Evolutionary conservation across 2,113 vertebrate genomes (phyloP), one percentile per base, ranked within the genome.

Genomic region (Hemibagrus wyckioides): DNA sequence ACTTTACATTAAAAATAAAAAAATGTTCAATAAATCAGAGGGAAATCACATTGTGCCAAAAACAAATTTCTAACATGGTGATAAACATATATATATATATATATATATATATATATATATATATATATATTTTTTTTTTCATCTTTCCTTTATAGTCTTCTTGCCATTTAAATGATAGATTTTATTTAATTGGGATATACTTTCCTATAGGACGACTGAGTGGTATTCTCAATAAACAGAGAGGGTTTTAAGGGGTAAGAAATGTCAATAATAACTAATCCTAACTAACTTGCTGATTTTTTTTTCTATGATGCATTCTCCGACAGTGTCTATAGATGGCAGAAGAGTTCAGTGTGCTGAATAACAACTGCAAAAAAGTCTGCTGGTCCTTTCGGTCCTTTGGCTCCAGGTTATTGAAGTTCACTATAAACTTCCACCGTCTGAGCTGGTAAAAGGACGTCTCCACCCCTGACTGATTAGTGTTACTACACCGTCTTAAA

Each of bases 351-450:
- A 91, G 57, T 17, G 30, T 61, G 67, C 85, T 8, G 65, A 85
- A 84, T 23, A 33, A 44, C 50, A 80, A 48, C 41, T 52, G 3
- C 30, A 89, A 52, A 81, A 83, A 89, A 91, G 73, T 87, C 94
- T 80, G 89, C 86, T 92, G 95, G 94, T 94, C 94, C 94, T 95
- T 94, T 94, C 91, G 94, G 94, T 95, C 94, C 95, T 93, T 95
- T 81, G 93, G 95, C 94, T 93, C 94, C 94, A 94, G 83, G 56
- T 80, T 89, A 85, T 30, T 85, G 44, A 10, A 85, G 15, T 91
- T 82, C 86, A 84, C 83, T 91, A 50, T 61, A 77, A 56, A 82
- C 83, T 15, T 71, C 5, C 25, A 85, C 82, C 77, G 65, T 88
- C 65, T 89, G 82, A 23, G 85, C 61, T 48, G 79, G 80, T 48